Conservation (phyloP, 2,113 vertebrate genomes). For the Progne subis region DNA sequence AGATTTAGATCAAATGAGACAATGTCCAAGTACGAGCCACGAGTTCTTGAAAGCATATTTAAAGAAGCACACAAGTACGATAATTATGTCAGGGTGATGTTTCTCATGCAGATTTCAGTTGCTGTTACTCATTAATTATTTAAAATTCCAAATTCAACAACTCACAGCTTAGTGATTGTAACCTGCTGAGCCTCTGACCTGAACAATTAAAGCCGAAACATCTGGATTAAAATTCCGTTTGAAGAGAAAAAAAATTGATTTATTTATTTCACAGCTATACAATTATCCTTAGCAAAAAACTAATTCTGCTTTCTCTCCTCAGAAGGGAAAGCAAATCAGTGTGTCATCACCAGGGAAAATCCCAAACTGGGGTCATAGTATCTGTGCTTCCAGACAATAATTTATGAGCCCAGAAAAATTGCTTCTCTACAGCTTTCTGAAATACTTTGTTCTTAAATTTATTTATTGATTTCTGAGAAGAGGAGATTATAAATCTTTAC, state of each 20-base stretch:
- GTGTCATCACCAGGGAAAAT: background rate
- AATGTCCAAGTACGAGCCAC: fast-evolving
- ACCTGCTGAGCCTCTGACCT: background rate
- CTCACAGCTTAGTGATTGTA: conserved; percentile 8
- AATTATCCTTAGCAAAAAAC: background rate
- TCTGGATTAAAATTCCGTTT: background rate
- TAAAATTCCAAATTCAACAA: background rate
- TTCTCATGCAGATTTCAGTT: background rate
- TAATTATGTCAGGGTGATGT: background rate
- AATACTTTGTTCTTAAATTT: background rate
- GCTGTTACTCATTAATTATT: conserved; percentile 22
- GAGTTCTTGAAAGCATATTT: background rate
- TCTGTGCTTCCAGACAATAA: background rate
- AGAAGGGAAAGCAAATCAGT: background rate
- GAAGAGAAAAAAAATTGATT: background rate
- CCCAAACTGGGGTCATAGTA: background rate
- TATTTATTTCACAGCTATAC: background rate
- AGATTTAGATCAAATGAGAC: background rate
- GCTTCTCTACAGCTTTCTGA: background rate
- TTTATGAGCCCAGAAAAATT: background rate
- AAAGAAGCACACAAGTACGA: background rate
- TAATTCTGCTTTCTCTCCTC: background rate
- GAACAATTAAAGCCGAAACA: background rate
- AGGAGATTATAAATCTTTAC: background rate
- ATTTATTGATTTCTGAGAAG: background rate